Base-by-base conservation (phyloP, 2,888 invertebrate genomes). In the Archips xylosteana region DNA sequence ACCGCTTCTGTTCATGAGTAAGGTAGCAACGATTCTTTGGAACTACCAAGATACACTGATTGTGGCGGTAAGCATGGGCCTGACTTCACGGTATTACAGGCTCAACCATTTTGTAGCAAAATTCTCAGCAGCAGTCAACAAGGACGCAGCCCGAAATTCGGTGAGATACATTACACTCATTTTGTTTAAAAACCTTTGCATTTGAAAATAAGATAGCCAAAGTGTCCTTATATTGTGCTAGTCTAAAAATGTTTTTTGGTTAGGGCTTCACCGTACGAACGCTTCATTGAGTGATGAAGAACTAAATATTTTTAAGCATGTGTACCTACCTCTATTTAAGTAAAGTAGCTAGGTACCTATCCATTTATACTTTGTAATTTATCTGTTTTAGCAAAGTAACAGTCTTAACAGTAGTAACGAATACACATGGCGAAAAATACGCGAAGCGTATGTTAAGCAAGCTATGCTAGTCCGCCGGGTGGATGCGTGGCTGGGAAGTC, bases 1-100 rank as follows among this genome's bases (percentile, higher is more conserved):
- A 32, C 85, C 88, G 5, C 73, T 94, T 2, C 80, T 95, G 0
- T 95, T 96, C 76, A 81, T 96, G 36, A 88, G 87, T 73, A 83
- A 85, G 8, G 83, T 96, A 13, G 95, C 95, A 2, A 96, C 96
- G 0, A 95, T 96, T 59, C 90, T 95, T 0, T 97, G 97, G 96
- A 96, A 96, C 80, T 96, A 96, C 76, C 96, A 96, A 87, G 97
- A 97, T 81, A 84, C 96, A 9, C 95, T 97, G 77, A 95, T 97
- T 32, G 95, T 97, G 77, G 84, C 97, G 1, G 88, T 96, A 0
- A 96, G 97, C 80, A 92, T 96, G 81, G 96, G 96, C 0, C 82
- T 97, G 64, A 90, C 96, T 0, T 95, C 96, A 23, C 95, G 96
- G 71, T 97, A 97, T 81, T 89, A 90, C 13, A 95, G 96, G 79